Evolutionary conservation across 2,113 vertebrate genomes (phyloP), one percentile per base, ranked within the genome.

Genomic region (Gobio gobio): DNA sequence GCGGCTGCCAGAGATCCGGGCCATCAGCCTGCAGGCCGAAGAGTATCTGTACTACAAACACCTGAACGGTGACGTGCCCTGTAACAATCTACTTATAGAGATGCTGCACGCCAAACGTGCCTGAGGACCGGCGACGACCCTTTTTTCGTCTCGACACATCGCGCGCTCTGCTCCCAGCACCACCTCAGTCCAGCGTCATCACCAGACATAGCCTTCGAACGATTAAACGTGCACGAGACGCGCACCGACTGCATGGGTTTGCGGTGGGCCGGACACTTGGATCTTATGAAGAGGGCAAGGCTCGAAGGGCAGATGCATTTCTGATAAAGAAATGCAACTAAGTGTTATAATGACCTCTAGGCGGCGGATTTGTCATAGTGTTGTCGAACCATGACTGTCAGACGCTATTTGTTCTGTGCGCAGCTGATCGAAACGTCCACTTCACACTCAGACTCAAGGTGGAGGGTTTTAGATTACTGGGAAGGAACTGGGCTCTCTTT

Each of bases 41-140:
- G 98, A 99, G 91, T 99, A 99, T 93, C 96, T 99, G 86, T 99
- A 99, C 90, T 98, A 97, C 94, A 99, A 99, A 93, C 98, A 99
- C 93, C 97, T 99, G 92, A 98, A 97, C 0, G 98, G 98, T 40
- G 98, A 99, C n/a, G 98, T 99, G 86, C 98, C 98, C 0, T 99
- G 98, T 91, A 99, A 99, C 89, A 99, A 99, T 94, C 97, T 99
- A 84, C 98, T 99, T 91, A 99, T 99, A 61, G 98, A 99, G 91
- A 99, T 99, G 98, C 94, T 99, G 92, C 98, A 99, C 73, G 98
- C 98, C 66, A 99, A 99, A 90, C 95, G 98, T 87, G 98, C 97
- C 73, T 99, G 95, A 95, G 84, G 5, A 29, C 63, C 45, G 14
- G n/a, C 47, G 26, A 16, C 26, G 8, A 47, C 40, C 36, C 58